Base-by-base conservation (phyloP, 2,797 vertebrate genomes). In the Nannoperca australis region DNA sequence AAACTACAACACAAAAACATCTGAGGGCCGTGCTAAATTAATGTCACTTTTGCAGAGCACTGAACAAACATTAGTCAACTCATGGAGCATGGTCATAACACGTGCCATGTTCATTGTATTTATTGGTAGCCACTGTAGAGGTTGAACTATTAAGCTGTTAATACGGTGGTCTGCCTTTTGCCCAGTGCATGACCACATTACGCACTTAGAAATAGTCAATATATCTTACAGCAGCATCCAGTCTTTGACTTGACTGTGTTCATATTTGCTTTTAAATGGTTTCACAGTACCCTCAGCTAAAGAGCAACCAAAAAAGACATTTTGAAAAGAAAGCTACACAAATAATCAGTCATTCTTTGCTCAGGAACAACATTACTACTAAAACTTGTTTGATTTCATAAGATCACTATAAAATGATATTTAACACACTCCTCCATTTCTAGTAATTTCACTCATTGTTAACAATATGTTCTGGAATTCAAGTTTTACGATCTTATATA, bases 341-440 rank as follows among this genome's bases (percentile, higher is more conserved):
- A n/a, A 14, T 20, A 66, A 12, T 47, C 11, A 62, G 27, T 38
- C 42, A 24, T 58, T 73, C 20, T 73, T 76, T 68, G 56, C 61
- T 85, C 70, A 79, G 81, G 66, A 82, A 51, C 20, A 9, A 27
- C 13, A 15, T 22, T 32, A 32, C 32, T 32, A 32, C 32, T 32
- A 32, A 32, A 5, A 32, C 32, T 32, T 5, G 6, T 34, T 38
- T 34, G 27, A 36, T 79, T 72, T 47, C 6, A 18, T 4, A 2
- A 70, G 34, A 55, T 65, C 0, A 72, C 36, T 1, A 4, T 56
- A 38, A 76, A 58, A 27, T 27, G 24, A 27, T 27, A 27, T 27
- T 27, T 27, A 2, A 27, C 24, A 27, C 24, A 27, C 24, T 27
- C 24, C 24, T 27, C 24, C 24, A 27, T 27, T 27, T 27, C 24